phyloP scores from a whole-genome alignment of 2,113 vertebrate genomes.

The Cyprinodon variegatus region DNA sequence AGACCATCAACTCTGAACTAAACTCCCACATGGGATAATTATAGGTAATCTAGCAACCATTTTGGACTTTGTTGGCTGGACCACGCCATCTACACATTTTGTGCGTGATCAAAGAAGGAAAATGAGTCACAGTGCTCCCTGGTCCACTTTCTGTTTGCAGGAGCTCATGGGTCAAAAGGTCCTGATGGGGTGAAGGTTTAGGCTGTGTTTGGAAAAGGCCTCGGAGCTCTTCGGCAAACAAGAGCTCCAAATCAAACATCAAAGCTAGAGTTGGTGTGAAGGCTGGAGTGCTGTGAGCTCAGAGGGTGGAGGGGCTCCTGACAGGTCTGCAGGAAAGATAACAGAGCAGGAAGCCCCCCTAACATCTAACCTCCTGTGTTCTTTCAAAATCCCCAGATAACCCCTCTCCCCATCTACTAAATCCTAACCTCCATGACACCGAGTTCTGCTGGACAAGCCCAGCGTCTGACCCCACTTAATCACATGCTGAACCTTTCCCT shows the following conservation, averaged over 20 bases:
- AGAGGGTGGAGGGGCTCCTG: constrained; percentile 35
- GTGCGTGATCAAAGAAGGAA: constrained; percentile 31
- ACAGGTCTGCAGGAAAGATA: constrained; percentile 51
- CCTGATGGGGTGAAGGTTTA: constrained; percentile 64
- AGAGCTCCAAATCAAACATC: constrained; percentile 72
- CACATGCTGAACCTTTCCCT: constrained; percentile 61
- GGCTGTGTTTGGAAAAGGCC: constrained; percentile 67
- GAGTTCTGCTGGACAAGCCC: constrained; percentile 30
- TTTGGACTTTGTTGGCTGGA: background rate
- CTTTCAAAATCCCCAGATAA: constrained; percentile 42
- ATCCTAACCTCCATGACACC: constrained; percentile 43
- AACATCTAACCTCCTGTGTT: constrained; percentile 38
- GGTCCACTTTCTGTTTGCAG: constrained; percentile 53
- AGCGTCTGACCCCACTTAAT: constrained; percentile 61
- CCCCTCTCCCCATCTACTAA: constrained; percentile 23
- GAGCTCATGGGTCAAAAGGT: constrained; percentile 54
- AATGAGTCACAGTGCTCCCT: background rate
- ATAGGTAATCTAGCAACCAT: background rate
- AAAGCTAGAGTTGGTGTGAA: constrained; percentile 55
- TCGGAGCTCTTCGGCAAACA: constrained; percentile 75
- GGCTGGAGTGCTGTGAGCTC: constrained; percentile 35
- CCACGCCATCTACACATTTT: constrained; percentile 59
- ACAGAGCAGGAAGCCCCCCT: constrained; percentile 29
- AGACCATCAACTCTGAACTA: no score
- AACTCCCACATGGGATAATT: no score